Conservation (phyloP, 2,113 vertebrate species). For the Seriola rivoliana region DNA sequence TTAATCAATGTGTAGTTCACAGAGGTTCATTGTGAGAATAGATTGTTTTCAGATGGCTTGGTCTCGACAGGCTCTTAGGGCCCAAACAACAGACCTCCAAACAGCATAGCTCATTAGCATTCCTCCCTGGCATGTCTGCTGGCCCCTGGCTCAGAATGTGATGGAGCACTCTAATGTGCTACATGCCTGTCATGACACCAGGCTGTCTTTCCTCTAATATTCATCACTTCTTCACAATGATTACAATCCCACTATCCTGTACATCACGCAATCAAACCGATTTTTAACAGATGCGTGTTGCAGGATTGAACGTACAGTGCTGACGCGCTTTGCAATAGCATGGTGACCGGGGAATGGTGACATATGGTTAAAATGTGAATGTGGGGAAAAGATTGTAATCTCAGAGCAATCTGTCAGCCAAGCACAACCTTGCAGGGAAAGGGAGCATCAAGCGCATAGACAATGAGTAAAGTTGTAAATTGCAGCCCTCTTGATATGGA, state of each 20-base stretch:
- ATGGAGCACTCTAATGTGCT: constrained; percentile 66
- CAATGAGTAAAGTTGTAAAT: constrained; percentile 46
- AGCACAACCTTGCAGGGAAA: constrained; percentile 26
- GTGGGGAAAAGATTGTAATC: constrained; percentile 58
- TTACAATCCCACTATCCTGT: constrained; percentile 56
- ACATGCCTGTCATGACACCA: constrained; percentile 61
- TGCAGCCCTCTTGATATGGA: constrained; percentile 20
- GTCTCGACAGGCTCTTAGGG: constrained; percentile 44
- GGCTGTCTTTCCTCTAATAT: constrained; percentile 69
- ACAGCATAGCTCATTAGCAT: constrained; percentile 63
- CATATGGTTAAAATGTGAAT: constrained; percentile 30
- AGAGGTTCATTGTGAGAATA: constrained; percentile 36
- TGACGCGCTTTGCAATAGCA: constrained; percentile 9
- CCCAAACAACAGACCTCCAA: constrained; percentile 39
- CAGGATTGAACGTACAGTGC: constrained; percentile 1
- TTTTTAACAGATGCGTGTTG: constrained; percentile 35
- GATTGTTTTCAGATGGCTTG: constrained; percentile 59
- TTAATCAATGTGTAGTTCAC: constrained; percentile 36
- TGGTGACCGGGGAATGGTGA: constrained; percentile 5
- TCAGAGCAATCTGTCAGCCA: constrained; percentile 61
- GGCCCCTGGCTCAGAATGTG: constrained; percentile 62
- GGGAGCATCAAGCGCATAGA: constrained; percentile 42
- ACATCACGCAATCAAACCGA: constrained; percentile 27
- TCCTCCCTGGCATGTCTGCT: constrained; percentile 52
- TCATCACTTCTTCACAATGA: constrained; percentile 70